Base-by-base conservation (phyloP, 2,113 vertebrate genomes). In the Arvicanthis niloticus region DNA sequence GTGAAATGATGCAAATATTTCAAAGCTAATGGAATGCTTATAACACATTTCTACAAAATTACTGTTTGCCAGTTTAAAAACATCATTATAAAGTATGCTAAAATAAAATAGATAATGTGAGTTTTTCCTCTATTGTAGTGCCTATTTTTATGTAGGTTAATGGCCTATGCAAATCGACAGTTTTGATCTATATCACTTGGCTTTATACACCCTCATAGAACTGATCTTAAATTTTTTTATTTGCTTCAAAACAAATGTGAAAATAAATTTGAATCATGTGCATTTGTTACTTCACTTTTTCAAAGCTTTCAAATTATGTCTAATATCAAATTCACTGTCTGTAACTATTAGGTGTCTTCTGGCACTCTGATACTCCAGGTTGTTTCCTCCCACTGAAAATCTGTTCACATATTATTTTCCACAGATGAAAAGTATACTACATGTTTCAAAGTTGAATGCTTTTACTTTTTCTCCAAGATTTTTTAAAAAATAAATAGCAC, bases 321-420 rank as follows among this genome's bases (percentile, higher is more conserved):
- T 88, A 89, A 82, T 80, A 72, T 88, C n/a, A 89, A 89, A 80
- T 81, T 76, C 76, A 88, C 80, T 92, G 80, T 68, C 51, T 93
- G 31, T 73, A 12, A 91, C 84, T 95, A 92, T 91, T 95, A 96
- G 84, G 45, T 94, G 42, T 96, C 92, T 97, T 89, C 84, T 96
- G 93, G 78, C 88, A 94, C 40, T 77, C 0, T 58, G 86, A 77
- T 84, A 88, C 51, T 95, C 80, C 95, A 97, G 75, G 91, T 95
- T 96, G 65, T 67, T 93, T 21, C 40, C 75, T 88, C 95, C 95
- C 70, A 95, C 95, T 95, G 76, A 92, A 96, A 97, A 95, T 94
- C 88, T 97, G 95, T 92, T 95, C 88, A 96, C 70, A 77, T 76
- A 73, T 86, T 85, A 95, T 93, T 92, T 95, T 90, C 24, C n/a